These are phyloP conservation scores for Thermophis baileyi DNA, from an alignment of 2,113 vertebrate species.

Conservation along the genomic window DNA sequence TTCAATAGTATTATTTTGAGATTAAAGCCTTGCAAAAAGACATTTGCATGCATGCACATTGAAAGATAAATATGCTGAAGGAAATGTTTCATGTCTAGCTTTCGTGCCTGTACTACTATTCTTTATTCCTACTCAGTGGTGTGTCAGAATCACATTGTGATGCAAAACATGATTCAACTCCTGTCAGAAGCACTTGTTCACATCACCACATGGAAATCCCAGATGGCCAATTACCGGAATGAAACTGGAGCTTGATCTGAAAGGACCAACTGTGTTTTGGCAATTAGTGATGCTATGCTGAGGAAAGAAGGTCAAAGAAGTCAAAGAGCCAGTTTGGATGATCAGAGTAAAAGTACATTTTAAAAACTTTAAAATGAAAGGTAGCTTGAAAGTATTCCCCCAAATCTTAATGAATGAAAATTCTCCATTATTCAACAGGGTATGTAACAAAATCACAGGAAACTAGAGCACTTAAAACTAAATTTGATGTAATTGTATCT, in stretches of 20 bases:
- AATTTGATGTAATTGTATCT: neutral
- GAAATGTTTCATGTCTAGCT: neutral
- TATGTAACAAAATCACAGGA: neutral
- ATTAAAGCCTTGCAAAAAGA: neutral
- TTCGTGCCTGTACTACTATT: neutral
- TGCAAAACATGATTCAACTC: constrained; percentile 5
- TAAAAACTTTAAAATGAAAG: constrained; percentile 20
- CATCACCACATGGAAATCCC: constrained; percentile 32
- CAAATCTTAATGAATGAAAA: neutral
- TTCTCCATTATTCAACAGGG: neutral
- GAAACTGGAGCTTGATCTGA: constrained; percentile 22
- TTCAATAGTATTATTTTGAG: neutral
- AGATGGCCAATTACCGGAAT: constrained; percentile 25
- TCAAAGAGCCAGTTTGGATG: constrained; percentile 18
- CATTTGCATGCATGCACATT: neutral
- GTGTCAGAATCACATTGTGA: constrained; percentile 29
- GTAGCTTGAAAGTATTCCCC: constrained; percentile 5
- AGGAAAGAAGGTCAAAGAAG: neutral
- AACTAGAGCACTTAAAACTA: neutral
- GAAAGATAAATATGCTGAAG: constrained; percentile 10
- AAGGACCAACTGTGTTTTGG: constrained; percentile 20
- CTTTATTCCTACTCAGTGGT: constrained; percentile 1
- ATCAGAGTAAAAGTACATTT: neutral
- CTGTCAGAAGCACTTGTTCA: constrained; percentile 25
- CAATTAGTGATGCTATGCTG: constrained; percentile 28